phyloP scores from a whole-genome alignment of 2,797 vertebrate genomes.

The Darevskia nairensis region DNA sequence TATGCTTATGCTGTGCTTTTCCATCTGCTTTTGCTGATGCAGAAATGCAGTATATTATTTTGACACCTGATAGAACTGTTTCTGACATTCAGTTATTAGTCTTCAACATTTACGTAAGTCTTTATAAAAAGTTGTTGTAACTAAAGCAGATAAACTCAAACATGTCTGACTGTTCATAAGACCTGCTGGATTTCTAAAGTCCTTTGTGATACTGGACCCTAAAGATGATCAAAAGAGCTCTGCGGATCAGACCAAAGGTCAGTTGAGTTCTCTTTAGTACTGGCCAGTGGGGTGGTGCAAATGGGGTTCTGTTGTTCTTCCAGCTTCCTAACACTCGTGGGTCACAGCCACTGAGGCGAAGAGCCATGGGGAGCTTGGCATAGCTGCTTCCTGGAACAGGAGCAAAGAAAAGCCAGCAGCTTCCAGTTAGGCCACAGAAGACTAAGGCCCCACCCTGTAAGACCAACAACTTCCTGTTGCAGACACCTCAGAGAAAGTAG shows the following conservation, averaged over 20 bases:
- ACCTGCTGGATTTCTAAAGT: neutral
- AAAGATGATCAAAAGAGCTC: too few species aligned
- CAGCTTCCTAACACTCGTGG: too few species aligned
- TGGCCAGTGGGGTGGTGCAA: too few species aligned
- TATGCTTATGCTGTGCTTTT: constrained; percentile 20
- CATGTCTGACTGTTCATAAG: neutral
- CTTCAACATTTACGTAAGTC: neutral
- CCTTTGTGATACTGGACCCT: neutral
- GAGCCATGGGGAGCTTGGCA: too few species aligned
- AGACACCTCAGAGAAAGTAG: too few species aligned
- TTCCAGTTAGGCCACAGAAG: too few species aligned
- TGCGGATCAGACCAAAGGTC: neutral
- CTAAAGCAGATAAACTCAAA: neutral
- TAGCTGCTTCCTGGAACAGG: too few species aligned
- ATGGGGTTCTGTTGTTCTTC: too few species aligned
- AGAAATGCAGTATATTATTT: neutral
- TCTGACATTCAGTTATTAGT: constrained; percentile 11
- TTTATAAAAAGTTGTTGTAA: constrained; percentile 1
- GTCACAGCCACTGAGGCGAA: too few species aligned
- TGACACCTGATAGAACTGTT: constrained; percentile 4
- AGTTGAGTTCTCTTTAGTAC: neutral
- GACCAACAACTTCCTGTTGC: too few species aligned
- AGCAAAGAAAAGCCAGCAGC: too few species aligned
- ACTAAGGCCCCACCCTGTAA: too few species aligned
- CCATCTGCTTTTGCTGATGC: neutral